These are phyloP conservation scores for Molanna angustata DNA, from an alignment of 2,888 invertebrate species.

Conservation along the genomic window DNA sequence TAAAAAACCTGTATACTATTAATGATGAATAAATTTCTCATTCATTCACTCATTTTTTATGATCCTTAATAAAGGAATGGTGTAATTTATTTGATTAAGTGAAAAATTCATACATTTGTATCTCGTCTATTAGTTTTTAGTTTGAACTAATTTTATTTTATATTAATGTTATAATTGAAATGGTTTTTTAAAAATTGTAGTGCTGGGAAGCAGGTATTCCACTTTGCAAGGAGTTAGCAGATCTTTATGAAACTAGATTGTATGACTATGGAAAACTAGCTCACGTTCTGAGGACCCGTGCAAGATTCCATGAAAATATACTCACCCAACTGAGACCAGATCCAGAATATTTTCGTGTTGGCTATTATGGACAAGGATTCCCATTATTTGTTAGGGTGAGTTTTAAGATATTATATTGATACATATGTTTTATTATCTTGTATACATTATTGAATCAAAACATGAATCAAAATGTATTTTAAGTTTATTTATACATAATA, in stretches of 20 bases:
- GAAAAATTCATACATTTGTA: too few species aligned
- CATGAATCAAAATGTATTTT: background rate
- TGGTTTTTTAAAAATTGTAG: too few species aligned
- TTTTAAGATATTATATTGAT: conserved; percentile 25
- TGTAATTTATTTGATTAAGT: too few species aligned
- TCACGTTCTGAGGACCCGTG: conserved; percentile 79
- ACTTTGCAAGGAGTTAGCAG: conserved; percentile 83
- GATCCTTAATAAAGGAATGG: too few species aligned
- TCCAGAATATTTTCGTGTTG: conserved; percentile 93
- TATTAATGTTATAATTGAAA: too few species aligned
- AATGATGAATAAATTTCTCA: too few species aligned
- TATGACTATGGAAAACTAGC: conserved; percentile 88
- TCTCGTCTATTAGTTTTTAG: too few species aligned
- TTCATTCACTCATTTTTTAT: too few species aligned
- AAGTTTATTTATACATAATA: background rate
- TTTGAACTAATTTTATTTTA: too few species aligned
- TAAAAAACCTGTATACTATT: too few species aligned
- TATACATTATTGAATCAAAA: background rate
- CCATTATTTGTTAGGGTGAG: conserved; percentile 92
- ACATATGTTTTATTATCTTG: background rate
- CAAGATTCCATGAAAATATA: conserved; percentile 89
- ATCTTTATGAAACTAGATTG: conserved; percentile 79
- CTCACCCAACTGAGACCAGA: conserved; percentile 84
- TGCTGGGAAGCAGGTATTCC: conserved; percentile 97
- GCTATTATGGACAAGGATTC: conserved; percentile 90